These are phyloP conservation scores for Corythoichthys haematopterus DNA, from an alignment of 2,113 vertebrate species.

Conservation along the genomic window DNA sequence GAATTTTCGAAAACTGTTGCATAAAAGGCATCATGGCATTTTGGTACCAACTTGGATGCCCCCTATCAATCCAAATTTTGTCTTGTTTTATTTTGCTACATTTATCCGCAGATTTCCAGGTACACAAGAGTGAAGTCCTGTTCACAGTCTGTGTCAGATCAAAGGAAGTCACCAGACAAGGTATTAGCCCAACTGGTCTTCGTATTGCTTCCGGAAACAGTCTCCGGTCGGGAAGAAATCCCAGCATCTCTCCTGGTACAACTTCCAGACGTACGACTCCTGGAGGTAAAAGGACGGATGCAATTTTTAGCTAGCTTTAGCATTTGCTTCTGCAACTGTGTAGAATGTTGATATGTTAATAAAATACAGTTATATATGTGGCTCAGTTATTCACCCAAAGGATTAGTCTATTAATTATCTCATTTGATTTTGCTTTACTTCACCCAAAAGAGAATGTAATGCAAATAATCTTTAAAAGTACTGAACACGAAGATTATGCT, in stretches of 20 bases:
- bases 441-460: too few species aligned
- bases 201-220: constrained; percentile 97
- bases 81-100: background rate
- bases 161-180: background rate
- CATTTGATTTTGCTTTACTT: too few species aligned
- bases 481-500: too few species aligned
- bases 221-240: constrained; percentile 98
- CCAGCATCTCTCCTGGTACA: constrained; percentile 99
- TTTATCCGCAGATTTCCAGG: constrained; percentile 10
- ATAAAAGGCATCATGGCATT: constrained; percentile 33
- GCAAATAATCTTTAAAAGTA: too few species aligned
- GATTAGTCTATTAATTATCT: too few species aligned
- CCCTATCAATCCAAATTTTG: constrained; percentile 13
- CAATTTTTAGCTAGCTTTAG: background rate
- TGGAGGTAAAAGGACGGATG: constrained; percentile 52
- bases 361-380: background rate
- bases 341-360: background rate
- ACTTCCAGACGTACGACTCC: constrained; percentile 99
- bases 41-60: constrained; percentile 22
- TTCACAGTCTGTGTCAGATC: constrained; percentile 37
- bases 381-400: too few species aligned
- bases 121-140: constrained; percentile 34
- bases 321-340: background rate
- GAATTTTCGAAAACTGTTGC: constrained; percentile 15
- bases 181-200: constrained; percentile 90